phyloP scores from a whole-genome alignment of 2,113 vertebrate species.

The Nerophis lumbriciformis region DNA sequence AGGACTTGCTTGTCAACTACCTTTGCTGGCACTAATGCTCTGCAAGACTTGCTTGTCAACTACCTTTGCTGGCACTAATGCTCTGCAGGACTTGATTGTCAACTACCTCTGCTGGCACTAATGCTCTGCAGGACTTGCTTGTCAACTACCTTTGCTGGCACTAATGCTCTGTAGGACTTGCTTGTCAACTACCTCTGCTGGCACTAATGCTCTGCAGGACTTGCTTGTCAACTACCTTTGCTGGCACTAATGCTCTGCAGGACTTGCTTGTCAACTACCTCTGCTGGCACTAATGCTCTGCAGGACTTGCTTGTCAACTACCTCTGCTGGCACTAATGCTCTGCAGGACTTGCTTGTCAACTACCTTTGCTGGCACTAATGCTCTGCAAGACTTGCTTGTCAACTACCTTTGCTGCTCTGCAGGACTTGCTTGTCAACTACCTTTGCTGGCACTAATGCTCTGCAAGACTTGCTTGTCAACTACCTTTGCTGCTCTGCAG shows the following conservation, averaged over 20 bases:
- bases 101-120: constrained; percentile 72
- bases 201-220: constrained; percentile 87
- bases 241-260: constrained; percentile 89
- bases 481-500: constrained; percentile 82
- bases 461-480: constrained; percentile 71
- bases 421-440: constrained; percentile 59
- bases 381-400: constrained; percentile 76
- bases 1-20: constrained; percentile 59
- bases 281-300: constrained; percentile 78
- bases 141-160: constrained; percentile 68
- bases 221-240: constrained; percentile 50
- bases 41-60: constrained; percentile 71
- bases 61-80: constrained; percentile 77
- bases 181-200: constrained; percentile 65
- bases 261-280: constrained; percentile 42
- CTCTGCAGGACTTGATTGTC: constrained; percentile 76
- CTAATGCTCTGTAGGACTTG: constrained; percentile 82
- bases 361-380: constrained; percentile 82
- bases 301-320: constrained; percentile 59
- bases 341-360: constrained; percentile 71
- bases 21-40: constrained; percentile 84
- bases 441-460: constrained; percentile 86
- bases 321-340: constrained; percentile 86
- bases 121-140: constrained; percentile 79
- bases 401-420: constrained; percentile 78